These are phyloP conservation scores for Aphaenogaster floridana DNA, from an alignment of 1,140 invertebrate genomes.

Conservation along the genomic window DNA sequence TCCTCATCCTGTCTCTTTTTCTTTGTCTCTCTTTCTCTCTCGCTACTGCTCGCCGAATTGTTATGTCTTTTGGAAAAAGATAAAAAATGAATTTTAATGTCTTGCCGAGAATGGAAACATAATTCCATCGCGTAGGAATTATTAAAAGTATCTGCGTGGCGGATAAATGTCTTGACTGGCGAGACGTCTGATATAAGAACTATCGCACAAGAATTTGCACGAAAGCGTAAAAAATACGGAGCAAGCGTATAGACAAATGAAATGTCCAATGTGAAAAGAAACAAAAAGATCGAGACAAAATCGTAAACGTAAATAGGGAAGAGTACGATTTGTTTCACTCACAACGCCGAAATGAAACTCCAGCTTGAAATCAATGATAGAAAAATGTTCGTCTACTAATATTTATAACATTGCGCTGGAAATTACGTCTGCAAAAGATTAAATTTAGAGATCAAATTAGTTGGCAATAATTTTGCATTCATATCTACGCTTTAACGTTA, in stretches of 20 bases:
- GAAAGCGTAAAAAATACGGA: neutral
- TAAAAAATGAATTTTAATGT: conserved; percentile 67
- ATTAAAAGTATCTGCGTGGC: conserved; percentile 13
- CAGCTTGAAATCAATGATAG: neutral
- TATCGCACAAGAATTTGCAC: neutral
- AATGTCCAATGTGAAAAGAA: neutral
- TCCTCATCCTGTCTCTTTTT: neutral
- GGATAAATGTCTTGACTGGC: neutral
- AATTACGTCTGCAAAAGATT: neutral
- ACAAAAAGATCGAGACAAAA: neutral
- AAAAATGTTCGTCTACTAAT: neutral
- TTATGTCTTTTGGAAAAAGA: conserved; percentile 53
- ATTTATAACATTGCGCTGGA: neutral
- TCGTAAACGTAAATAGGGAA: neutral
- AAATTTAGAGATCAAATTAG: neutral
- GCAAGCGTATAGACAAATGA: neutral
- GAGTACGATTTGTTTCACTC: neutral
- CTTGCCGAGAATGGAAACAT: conserved; percentile 11
- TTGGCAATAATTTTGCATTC: neutral
- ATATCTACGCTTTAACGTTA: neutral
- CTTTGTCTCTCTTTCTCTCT: neutral
- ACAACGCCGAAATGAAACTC: neutral
- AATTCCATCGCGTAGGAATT: neutral
- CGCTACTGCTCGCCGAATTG: conserved; percentile 38
- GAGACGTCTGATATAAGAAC: neutral